These are phyloP conservation scores for Aspidoscelis tigris DNA, from an alignment of 2,113 vertebrate species.

Conservation along the genomic window DNA sequence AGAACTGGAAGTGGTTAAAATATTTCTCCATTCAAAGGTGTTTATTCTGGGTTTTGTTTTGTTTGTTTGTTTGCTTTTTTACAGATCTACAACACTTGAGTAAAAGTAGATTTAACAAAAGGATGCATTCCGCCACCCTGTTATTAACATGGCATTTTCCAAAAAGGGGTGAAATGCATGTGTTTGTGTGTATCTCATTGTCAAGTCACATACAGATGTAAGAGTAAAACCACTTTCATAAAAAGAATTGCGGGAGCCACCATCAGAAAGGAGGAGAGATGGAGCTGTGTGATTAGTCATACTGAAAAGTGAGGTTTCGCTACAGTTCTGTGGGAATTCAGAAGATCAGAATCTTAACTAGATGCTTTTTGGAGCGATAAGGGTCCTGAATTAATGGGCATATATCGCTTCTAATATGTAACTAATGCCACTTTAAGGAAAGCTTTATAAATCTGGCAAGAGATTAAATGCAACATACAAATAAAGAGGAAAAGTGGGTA, in stretches of 20 bases:
- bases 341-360: conserved; percentile 73
- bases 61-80: conserved; percentile 42
- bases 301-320: conserved; percentile 68
- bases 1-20: conserved; percentile 73
- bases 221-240: conserved; percentile 69
- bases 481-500: conserved; percentile 62
- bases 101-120: conserved; percentile 75
- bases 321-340: conserved; percentile 65
- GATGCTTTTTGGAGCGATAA: conserved; percentile 59
- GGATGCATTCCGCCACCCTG: conserved; percentile 51
- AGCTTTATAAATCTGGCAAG: conserved; percentile 68
- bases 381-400: conserved; percentile 50
- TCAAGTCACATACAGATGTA: conserved; percentile 69
- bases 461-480: conserved; percentile 66
- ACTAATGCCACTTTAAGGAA: conserved; percentile 73
- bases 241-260: conserved; percentile 72
- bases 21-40: conserved; percentile 70
- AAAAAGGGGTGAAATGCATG: conserved; percentile 55
- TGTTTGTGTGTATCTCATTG: conserved; percentile 63
- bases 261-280: conserved; percentile 69
- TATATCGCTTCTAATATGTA: conserved; percentile 57
- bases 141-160: conserved; percentile 62
- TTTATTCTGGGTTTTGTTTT: conserved; percentile 71
- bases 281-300: conserved; percentile 75
- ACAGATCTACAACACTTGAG: conserved; percentile 75